Conservation (phyloP, 2,113 vertebrate species). For the Pluvialis apricaria region DNA sequence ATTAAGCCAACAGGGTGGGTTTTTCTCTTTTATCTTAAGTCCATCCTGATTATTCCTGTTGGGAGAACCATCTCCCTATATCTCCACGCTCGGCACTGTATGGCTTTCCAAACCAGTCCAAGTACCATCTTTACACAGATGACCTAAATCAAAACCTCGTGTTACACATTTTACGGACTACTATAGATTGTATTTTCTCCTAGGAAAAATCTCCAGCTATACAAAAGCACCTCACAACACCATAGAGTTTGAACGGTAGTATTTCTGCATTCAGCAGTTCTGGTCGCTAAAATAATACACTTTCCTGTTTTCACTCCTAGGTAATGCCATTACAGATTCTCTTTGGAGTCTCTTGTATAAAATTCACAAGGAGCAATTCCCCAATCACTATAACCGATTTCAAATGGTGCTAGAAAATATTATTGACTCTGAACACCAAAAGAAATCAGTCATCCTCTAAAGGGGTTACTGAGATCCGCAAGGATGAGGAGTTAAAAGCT, state of each 20-base stretch:
- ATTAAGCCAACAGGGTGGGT: background rate
- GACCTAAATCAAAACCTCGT: background rate
- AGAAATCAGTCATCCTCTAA: slow-evolving; percentile 98
- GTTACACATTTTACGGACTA: background rate
- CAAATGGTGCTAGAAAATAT: slow-evolving; percentile 99
- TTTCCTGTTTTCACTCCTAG: background rate
- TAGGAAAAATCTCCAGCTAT: background rate
- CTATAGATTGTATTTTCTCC: background rate
- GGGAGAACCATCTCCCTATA: background rate
- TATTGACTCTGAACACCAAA: slow-evolving; percentile 95
- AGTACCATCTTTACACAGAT: background rate
- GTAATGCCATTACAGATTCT: background rate
- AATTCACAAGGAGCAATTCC: slow-evolving; percentile 71
- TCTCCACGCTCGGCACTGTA: background rate
- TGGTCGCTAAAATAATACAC: background rate
- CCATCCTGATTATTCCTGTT: background rate
- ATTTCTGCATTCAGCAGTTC: background rate
- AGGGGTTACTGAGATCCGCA: slow-evolving; percentile 72
- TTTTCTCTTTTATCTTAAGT: background rate
- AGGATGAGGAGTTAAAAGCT: background rate
- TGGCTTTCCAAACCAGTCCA: background rate
- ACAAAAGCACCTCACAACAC: background rate
- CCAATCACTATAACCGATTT: slow-evolving; percentile 99
- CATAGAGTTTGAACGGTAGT: rapidly evolving
- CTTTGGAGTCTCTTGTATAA: background rate